Conservation (phyloP, 2,888 invertebrate genomes). For the Drosophila nr. perissopoda region DNA sequence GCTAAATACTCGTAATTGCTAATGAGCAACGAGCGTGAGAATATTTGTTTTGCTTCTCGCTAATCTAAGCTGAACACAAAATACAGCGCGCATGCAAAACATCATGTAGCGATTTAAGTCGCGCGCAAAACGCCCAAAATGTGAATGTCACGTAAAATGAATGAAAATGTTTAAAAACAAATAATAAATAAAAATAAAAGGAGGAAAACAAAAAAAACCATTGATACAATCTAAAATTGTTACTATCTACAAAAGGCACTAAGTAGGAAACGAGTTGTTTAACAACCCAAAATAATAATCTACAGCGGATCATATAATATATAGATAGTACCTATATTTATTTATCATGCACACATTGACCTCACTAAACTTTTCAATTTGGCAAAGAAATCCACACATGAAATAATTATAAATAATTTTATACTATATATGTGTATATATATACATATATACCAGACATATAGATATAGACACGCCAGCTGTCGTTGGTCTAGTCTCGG, state of each 20-base stretch:
- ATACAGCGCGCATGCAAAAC: conserved; percentile 52
- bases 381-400: conserved; percentile 25
- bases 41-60: conserved; percentile 57
- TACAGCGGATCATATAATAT: conserved; percentile 5
- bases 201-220: conserved; percentile 16
- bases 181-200: conserved; percentile 19
- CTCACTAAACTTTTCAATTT: conserved; percentile 34
- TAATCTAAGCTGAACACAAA: conserved; percentile 40
- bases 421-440: conserved; percentile 25
- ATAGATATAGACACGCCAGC: conserved; percentile 35
- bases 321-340: background rate
- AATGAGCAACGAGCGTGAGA: conserved; percentile 67
- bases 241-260: conserved; percentile 8
- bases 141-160: conserved; percentile 73
- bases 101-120: conserved; percentile 39
- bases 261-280: background rate
- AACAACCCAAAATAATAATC: conserved; percentile 13
- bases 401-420: conserved; percentile 52
- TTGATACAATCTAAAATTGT: conserved; percentile 7
- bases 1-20: conserved; percentile 28
- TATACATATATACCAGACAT: background rate
- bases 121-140: conserved; percentile 51
- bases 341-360: conserved; percentile 40
- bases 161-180: conserved; percentile 42
- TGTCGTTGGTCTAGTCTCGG: conserved; percentile 41